Conservation (phyloP, 2,888 invertebrate genomes). For the Zaprionus lineosus region DNA sequence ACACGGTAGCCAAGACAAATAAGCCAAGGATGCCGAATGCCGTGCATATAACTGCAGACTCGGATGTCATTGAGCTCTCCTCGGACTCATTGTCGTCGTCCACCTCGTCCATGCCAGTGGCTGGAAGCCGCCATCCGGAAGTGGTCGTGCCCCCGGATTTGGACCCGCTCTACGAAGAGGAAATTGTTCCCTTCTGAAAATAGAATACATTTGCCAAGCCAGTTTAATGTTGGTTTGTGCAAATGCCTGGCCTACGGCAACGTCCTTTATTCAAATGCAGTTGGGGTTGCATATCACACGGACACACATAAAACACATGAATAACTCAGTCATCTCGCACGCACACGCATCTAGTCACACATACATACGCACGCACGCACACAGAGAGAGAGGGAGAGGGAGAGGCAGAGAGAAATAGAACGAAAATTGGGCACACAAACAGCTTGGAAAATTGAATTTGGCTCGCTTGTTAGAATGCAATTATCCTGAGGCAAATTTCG, state of each 20-base stretch:
- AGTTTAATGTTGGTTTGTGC: conserved; percentile 1
- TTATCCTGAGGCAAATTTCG: conserved; percentile 76
- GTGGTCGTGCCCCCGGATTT: conserved; percentile 39
- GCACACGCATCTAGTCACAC: neutral
- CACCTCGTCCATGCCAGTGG: conserved; percentile 16
- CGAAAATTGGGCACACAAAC: conserved; percentile 53
- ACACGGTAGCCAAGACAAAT: conserved; percentile 22
- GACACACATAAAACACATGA: neutral
- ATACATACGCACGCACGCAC: neutral
- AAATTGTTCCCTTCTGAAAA: conserved; percentile 64
- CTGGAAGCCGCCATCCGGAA: conserved; percentile 29
- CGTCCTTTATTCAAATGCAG: conserved; percentile 67
- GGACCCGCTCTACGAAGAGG: conserved; percentile 79
- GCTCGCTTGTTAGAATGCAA: conserved; percentile 81
- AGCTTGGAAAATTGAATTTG: conserved; percentile 79
- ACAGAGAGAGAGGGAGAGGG: neutral
- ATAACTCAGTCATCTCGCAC: too few relatives aligned
- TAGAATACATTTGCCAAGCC: conserved; percentile 5
- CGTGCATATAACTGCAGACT: conserved; percentile 37
- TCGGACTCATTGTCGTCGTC: conserved; percentile 56
- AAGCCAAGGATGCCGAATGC: conserved; percentile 29
- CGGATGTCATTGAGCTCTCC: conserved; percentile 57
- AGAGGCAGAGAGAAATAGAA: neutral
- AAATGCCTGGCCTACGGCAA: conserved; percentile 31
- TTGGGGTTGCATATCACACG: conserved; percentile 54